phyloP scores from a whole-genome alignment of 2,113 vertebrate genomes.

The Corythornis cristatus region DNA sequence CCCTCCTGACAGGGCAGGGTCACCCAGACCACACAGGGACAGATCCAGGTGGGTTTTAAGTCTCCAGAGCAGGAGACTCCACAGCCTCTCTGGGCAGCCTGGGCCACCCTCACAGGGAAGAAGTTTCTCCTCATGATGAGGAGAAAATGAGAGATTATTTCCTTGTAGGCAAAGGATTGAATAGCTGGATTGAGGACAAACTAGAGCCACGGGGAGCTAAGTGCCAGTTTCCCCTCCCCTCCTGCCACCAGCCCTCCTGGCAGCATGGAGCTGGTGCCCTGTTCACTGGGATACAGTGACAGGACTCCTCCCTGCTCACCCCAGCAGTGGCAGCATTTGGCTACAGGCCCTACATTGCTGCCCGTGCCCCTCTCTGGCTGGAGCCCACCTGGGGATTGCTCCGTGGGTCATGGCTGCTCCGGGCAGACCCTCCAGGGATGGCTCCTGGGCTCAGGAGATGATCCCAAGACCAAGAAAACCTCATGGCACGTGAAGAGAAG shows the following conservation, averaged over 20 bases:
- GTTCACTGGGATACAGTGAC: not conserved
- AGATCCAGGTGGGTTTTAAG: no score
- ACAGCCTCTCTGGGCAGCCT: no score
- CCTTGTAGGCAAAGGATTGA: not conserved
- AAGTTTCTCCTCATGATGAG: no score
- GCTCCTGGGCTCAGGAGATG: not conserved
- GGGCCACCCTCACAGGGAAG: no score
- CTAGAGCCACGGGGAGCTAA: accelerated
- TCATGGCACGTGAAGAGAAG: accelerated
- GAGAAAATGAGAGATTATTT: not conserved
- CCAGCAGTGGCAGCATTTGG: not conserved
- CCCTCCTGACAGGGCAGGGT: no score
- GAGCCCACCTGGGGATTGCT: not conserved
- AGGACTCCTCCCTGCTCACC: not conserved
- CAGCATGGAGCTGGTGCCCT: not conserved
- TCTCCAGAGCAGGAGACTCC: no score
- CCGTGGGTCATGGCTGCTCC: not conserved
- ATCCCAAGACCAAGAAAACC: not conserved
- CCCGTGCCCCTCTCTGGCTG: not conserved
- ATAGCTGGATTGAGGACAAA: not conserved
- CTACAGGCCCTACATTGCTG: accelerated
- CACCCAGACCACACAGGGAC: no score
- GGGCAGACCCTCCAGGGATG: not conserved
- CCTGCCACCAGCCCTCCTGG: not conserved
- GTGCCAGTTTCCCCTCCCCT: accelerated